Percentiles rank a stretch among this genome's conserved stretches.
Evolutionary conservation across 2,888 invertebrate species (phyloP).

Genomic region (Dryococelus australis): DNA sequence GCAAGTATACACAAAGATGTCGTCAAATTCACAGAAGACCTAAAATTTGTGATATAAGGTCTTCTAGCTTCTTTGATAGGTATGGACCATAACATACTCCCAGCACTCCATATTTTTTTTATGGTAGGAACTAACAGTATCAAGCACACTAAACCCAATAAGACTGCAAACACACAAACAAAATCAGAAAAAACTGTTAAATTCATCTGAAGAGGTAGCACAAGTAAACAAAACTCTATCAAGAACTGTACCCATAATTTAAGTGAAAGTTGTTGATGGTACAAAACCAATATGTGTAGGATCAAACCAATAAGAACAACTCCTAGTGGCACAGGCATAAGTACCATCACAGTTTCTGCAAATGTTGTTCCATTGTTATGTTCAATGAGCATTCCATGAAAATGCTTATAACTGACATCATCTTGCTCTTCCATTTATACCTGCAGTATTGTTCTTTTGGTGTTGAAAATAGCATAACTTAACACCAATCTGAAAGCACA

Average conservation of each 20-base stretch:
- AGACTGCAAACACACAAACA: conserved; percentile 45
- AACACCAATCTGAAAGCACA: not conserved
- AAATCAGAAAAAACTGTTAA: conserved; percentile 61
- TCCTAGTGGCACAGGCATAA: conserved; percentile 49
- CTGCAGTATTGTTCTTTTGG: not conserved
- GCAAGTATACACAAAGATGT: conserved; percentile 88
- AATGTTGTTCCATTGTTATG: conserved; percentile 65
- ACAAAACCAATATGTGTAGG: not conserved
- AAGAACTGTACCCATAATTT: conserved; percentile 51
- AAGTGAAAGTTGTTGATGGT: not conserved
- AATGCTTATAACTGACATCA: conserved; percentile 59
- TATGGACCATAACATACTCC: conserved; percentile 46
- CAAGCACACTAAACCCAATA: conserved; percentile 47
- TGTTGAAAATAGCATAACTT: not conserved
- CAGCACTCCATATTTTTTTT: conserved; percentile 42
- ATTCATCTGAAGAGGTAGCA: conserved; percentile 64
- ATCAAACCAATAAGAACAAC: conserved; percentile 38
- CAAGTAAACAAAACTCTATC: conserved; percentile 65
- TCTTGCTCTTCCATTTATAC: conserved; percentile 18
- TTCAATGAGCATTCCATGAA: conserved; percentile 64
- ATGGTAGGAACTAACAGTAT: not conserved
- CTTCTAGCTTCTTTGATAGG: conserved; percentile 46
- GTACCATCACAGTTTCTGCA: conserved; percentile 60
- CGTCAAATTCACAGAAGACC: conserved; percentile 75
- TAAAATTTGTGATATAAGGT: conserved; percentile 67